Base-by-base conservation (phyloP, 2,888 invertebrate species). In the Epiblema foenella region DNA sequence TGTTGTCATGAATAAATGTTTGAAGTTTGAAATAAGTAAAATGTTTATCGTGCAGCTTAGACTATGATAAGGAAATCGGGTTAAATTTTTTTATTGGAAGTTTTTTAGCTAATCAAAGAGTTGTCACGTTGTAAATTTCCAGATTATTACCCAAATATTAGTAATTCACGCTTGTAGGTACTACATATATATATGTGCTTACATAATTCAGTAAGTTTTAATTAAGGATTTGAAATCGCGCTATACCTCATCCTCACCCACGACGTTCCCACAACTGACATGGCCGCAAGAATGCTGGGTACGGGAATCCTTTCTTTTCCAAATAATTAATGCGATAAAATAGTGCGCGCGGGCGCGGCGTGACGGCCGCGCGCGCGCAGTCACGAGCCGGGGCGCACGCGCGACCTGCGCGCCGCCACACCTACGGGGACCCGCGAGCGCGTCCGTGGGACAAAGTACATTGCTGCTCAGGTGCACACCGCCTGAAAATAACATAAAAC, bases 281-380 rank as follows among this genome's bases (percentile, higher is more conserved):
- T 80, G 79, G 78, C 74, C 76, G 78, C 81, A 85, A 83, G 89
- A 89, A 89, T 88, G 87, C 83, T 80, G 79, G 82, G 83, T 84
- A 85, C 86, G 87, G 86, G 91, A 90, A 90, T 89, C 89, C 89
- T 91, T 91, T 89, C 89, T 91, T 91, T 89, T 91, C 86, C 87
- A 91, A 92, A 93, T 93, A 93, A 93, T 93, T 91, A 93, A 93
- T 93, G 91, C 91, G 92, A 93, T 93, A 92, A 93, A 93, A 92
- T 90, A 90, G 92, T 90, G 91, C 89, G 88, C 84, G 87, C 86
- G 80, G 81, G 85, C 78, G 77, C 89, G 90, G 90, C 93, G 93
- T 93, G 92, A 92, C 91, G 90, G 84, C 87, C 86, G 90, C 88
- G 88, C 88, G 90, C 89, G 87, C 87, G 82, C 87, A 87, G 91